These are phyloP conservation scores for Scaptomyza graminum DNA, from an alignment of 1,140 invertebrate genomes.

Conservation along the genomic window DNA sequence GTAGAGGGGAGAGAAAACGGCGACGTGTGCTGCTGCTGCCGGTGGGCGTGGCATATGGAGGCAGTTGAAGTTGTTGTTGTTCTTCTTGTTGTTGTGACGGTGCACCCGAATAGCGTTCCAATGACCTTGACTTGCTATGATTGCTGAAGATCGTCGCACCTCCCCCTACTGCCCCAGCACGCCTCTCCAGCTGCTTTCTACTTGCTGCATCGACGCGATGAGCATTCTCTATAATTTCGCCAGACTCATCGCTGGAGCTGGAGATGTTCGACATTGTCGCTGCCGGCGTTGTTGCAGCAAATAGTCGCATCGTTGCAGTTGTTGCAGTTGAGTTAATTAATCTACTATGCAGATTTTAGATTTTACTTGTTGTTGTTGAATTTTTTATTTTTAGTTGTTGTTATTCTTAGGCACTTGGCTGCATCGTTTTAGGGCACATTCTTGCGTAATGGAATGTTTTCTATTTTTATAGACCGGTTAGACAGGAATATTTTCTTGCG, in stretches of 20 bases:
- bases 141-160: conserved; percentile 52
- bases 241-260: conserved; percentile 68
- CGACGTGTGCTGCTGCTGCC: conserved; percentile 62
- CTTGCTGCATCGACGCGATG: conserved; percentile 37
- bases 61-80: conserved; percentile 14
- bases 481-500: conserved; percentile 58
- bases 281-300: conserved; percentile 47
- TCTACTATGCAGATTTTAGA: conserved; percentile 78
- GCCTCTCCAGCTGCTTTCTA: conserved; percentile 3
- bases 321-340: conserved; percentile 59
- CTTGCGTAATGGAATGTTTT: conserved; percentile 77
- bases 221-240: conserved; percentile 67
- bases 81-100: conserved; percentile 59
- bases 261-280: conserved; percentile 47
- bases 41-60: conserved; percentile 73
- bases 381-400: conserved; percentile 20
- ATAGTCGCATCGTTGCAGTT: conserved; percentile 55
- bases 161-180: neutral
- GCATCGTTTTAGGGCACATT: conserved; percentile 82
- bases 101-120: conserved; percentile 78
- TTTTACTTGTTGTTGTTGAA: conserved; percentile 43
- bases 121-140: conserved; percentile 78
- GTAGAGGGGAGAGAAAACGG: conserved; percentile 77
- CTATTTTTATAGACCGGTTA: conserved; percentile 76
- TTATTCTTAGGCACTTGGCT: conserved; percentile 59